These are phyloP conservation scores for Drosophila willistoni DNA, from an alignment of 1,140 invertebrate species.

Conservation along the genomic window DNA sequence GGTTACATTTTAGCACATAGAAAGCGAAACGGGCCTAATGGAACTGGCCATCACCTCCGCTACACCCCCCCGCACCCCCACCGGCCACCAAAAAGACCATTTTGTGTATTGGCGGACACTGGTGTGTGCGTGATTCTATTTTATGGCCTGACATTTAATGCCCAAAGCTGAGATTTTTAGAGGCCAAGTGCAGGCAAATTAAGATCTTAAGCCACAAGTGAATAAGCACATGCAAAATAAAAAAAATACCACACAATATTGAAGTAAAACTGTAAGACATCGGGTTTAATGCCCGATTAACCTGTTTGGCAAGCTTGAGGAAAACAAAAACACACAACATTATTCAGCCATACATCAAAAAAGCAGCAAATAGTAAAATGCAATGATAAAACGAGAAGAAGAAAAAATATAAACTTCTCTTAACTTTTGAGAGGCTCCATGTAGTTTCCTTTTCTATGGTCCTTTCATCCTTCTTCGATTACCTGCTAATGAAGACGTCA, in stretches of 20 bases:
- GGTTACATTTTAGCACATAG: conserved; percentile 1
- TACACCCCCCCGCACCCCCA: too few relatives aligned
- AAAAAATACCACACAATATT: not conserved
- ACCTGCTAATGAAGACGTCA: conserved; percentile 42
- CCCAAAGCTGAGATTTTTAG: conserved; percentile 39
- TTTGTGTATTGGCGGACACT: conserved; percentile 39
- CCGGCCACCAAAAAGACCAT: not conserved
- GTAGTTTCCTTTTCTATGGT: not conserved
- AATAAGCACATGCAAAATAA: not conserved
- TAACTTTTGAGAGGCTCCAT: not conserved
- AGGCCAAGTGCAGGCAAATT: conserved; percentile 44
- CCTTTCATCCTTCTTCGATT: not conserved
- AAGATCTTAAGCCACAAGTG: conserved; percentile 42
- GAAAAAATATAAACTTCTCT: conserved; percentile 7
- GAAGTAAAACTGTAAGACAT: not conserved
- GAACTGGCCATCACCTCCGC: conserved; percentile 11
- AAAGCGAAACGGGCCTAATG: conserved; percentile 39
- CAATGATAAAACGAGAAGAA: not conserved
- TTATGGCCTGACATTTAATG: conserved; percentile 66
- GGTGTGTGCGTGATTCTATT: conserved; percentile 50
- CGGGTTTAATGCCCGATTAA: conserved; percentile 49
- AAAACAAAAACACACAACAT: conserved; percentile 16
- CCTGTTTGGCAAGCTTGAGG: conserved; percentile 31
- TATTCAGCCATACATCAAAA: conserved; percentile 14
- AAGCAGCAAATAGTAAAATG: not conserved